phyloP scores from a whole-genome alignment of 2,113 vertebrate species.

The Dissostichus mawsoni region DNA sequence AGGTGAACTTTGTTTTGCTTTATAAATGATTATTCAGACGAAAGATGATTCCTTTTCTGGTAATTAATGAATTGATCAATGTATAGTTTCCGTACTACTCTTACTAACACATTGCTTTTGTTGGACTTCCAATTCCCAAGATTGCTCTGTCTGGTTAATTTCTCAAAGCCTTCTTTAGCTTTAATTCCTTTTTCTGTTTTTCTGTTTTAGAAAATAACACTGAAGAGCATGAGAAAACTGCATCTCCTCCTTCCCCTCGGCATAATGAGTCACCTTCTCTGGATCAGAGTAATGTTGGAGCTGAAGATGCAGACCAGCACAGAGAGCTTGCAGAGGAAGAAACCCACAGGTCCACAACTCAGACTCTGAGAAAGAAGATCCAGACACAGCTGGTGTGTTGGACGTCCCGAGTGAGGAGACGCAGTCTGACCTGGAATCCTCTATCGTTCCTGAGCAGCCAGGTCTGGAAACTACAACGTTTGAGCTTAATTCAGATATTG shows the following conservation, averaged over 20 bases:
- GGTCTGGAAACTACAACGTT: slow-evolving; percentile 9
- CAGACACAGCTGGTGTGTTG: not conserved
- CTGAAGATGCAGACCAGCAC: not conserved
- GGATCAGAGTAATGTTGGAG: not conserved
- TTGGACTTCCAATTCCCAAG: not conserved
- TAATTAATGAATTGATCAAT: not conserved
- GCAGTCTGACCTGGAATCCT: not conserved
- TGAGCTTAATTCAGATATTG: not conserved
- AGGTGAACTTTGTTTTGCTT: not conserved
- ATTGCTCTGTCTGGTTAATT: not conserved
- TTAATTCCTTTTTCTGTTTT: not conserved
- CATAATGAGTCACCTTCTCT: not conserved
- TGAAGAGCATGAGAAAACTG: no score
- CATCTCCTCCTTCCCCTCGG: not conserved
- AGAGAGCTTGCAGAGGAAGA: not conserved
- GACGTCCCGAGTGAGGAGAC: no score
- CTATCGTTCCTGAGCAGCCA: not conserved
- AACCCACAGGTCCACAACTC: not conserved
- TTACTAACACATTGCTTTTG: not conserved
- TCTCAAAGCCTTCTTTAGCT: not conserved
- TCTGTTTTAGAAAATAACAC: not conserved
- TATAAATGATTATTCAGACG: not conserved
- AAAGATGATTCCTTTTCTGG: not conserved
- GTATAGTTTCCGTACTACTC: not conserved
- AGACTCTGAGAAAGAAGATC: not conserved